Conservation (phyloP, 1,140 invertebrate species). For the Achatina immaculata region DNA sequence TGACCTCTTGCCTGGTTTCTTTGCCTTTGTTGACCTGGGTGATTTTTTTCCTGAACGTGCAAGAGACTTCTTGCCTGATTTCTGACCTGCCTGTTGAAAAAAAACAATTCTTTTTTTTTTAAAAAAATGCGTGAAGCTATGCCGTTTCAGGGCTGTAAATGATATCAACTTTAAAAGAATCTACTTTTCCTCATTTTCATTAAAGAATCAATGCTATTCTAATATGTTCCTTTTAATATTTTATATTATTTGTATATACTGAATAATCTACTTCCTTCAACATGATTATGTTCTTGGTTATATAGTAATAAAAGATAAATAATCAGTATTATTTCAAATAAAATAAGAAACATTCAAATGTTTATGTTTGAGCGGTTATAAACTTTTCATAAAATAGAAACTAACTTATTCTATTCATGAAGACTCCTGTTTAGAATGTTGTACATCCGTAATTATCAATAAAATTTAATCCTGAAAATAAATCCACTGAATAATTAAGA, state of each 20-base stretch:
- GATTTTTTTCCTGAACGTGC: slow-evolving; percentile 60
- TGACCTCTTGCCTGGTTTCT: slow-evolving; percentile 56
- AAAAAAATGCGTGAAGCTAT: not conserved
- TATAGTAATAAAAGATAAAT: not conserved
- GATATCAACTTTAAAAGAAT: too few species aligned
- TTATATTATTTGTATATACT: not conserved
- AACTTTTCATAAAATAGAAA: too few species aligned
- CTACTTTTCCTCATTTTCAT: too few species aligned
- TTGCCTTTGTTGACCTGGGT: slow-evolving; percentile 37
- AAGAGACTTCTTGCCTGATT: slow-evolving; percentile 60
- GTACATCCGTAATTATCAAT: too few species aligned
- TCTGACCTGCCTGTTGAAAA: slow-evolving; percentile 40
- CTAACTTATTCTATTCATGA: too few species aligned
- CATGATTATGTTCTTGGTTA: not conserved
- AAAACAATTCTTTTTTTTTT: slow-evolving; percentile 4
- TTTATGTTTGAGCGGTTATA: too few species aligned
- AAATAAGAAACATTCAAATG: too few species aligned
- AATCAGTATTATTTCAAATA: too few species aligned
- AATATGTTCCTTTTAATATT: not conserved
- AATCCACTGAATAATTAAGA: too few species aligned
- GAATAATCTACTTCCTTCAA: not conserved
- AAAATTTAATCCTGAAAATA: too few species aligned
- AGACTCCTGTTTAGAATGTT: too few species aligned
- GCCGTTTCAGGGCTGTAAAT: too few species aligned
- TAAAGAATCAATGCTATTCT: not conserved